These are phyloP conservation scores for Eciton burchellii DNA, from an alignment of 1,140 invertebrate genomes.

Conservation along the genomic window DNA sequence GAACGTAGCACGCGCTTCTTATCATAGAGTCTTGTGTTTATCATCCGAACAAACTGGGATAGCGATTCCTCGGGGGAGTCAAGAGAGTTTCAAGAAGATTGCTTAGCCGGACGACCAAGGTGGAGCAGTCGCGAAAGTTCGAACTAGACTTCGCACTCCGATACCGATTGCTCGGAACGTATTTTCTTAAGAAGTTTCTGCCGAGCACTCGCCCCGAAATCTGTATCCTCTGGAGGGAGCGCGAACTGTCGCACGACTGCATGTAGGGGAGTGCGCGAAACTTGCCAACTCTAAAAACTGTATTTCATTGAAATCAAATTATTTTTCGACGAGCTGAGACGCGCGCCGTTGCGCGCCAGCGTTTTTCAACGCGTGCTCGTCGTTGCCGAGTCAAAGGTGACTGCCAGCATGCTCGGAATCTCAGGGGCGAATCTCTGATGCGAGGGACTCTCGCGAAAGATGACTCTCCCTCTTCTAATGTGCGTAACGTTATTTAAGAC, in stretches of 20 bases:
- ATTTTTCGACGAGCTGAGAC: conserved; percentile 26
- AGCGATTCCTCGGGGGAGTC: conserved; percentile 61
- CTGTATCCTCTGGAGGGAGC: conserved; percentile 65
- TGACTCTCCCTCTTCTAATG: no score
- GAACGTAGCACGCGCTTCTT: conserved; percentile 41
- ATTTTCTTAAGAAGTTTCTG: conserved; percentile 75
- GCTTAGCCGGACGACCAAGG: conserved; percentile 68
- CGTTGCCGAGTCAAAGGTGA: no score
- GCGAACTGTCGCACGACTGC: conserved; percentile 58
- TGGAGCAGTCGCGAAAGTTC: conserved; percentile 71
- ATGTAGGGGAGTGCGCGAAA: conserved; percentile 47
- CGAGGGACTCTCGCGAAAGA: no score
- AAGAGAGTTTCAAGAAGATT: conserved; percentile 75
- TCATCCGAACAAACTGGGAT: conserved; percentile 47
- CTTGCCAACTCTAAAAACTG: conserved; percentile 55
- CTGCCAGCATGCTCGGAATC: no score
- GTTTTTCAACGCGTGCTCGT: neutral
- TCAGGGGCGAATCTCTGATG: no score
- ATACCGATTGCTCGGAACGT: conserved; percentile 74
- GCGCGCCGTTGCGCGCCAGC: neutral
- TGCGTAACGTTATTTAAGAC: no score
- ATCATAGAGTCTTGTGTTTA: conserved; percentile 60
- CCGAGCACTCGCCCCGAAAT: conserved; percentile 66
- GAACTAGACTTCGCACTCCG: conserved; percentile 75
- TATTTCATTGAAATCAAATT: conserved; percentile 52